Evolutionary conservation across 2,888 invertebrate species (phyloP).

Genomic region (Lochmaea crataegi): DNA sequence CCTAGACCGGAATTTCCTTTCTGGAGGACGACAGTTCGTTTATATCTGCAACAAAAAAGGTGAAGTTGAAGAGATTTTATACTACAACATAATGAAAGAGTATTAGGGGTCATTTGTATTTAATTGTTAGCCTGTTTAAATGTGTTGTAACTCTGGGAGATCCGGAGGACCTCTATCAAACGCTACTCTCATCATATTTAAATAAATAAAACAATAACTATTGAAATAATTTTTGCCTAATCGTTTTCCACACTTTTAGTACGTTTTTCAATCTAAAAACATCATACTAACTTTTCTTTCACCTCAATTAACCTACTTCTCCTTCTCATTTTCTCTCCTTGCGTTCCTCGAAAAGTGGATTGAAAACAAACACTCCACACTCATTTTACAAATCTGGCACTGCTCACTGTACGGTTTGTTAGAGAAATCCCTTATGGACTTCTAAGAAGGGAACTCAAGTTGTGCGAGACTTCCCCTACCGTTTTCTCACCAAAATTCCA

Average conservation of each 20-base stretch:
- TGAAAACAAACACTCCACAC: background rate
- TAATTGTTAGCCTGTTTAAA: too few relatives aligned
- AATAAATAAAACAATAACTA: background rate
- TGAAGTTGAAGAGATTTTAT: slow-evolving; percentile 5
- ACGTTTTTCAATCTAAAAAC: background rate
- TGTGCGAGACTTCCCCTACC: too few relatives aligned
- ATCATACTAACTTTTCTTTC: slow-evolving; percentile 15
- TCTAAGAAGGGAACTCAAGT: too few relatives aligned
- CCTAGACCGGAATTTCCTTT: slow-evolving; percentile 96
- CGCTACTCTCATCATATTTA: slow-evolving; percentile 49
- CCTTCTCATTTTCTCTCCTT: slow-evolving; percentile 6
- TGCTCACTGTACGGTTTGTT: background rate
- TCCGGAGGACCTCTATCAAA: slow-evolving; percentile 46
- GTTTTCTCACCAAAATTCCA: too few relatives aligned
- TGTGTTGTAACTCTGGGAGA: slow-evolving; percentile 57
- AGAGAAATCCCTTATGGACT: too few relatives aligned
- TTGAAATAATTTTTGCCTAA: too few relatives aligned
- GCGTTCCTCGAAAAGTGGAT: too few relatives aligned
- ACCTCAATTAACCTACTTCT: slow-evolving; percentile 11
- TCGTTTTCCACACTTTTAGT: background rate
- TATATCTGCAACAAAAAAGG: slow-evolving; percentile 71
- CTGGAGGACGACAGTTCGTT: slow-evolving; percentile 86
- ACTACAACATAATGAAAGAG: too few relatives aligned
- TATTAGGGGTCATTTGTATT: too few relatives aligned
- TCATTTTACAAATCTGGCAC: slow-evolving; percentile 7